Conservation (phyloP, 1,140 invertebrate species). For the Calephelis virginiensis region DNA sequence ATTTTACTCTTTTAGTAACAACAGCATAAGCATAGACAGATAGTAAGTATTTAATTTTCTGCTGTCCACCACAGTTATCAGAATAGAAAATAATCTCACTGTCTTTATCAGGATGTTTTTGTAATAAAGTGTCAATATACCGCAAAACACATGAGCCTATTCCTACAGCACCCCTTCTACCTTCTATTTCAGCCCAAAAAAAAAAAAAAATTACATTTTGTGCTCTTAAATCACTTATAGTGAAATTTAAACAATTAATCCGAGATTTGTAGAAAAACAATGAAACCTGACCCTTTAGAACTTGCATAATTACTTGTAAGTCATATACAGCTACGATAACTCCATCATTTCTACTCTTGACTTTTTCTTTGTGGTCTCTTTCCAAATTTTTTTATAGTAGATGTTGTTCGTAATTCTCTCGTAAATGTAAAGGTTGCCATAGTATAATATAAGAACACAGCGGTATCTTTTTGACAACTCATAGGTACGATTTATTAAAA, state of each 20-base stretch:
- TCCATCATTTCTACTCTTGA: slow-evolving; percentile 36
- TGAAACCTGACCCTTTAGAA: slow-evolving; percentile 27
- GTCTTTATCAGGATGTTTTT: slow-evolving; percentile 11
- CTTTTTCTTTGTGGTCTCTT: slow-evolving; percentile 31
- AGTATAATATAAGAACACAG: no score
- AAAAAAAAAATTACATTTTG: slow-evolving; percentile 40
- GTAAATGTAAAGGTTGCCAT: not conserved
- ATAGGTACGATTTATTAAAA: no score
- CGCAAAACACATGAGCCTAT: not conserved
- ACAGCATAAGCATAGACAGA: slow-evolving; percentile 36
- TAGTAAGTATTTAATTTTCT: slow-evolving; percentile 48
- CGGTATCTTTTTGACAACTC: no score
- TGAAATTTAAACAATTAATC: slow-evolving; percentile 32
- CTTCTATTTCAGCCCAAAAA: slow-evolving; percentile 48
- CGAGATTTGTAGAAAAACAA: slow-evolving; percentile 29
- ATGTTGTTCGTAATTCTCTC: slow-evolving; percentile 24
- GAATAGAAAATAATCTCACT: slow-evolving; percentile 45
- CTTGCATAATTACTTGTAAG: slow-evolving; percentile 37
- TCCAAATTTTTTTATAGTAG: slow-evolving; percentile 35
- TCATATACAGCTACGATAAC: slow-evolving; percentile 47
- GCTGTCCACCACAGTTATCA: slow-evolving; percentile 53
- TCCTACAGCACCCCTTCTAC: slow-evolving; percentile 33
- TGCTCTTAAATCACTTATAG: slow-evolving; percentile 41
- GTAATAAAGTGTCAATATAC: not conserved
- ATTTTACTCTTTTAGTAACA: slow-evolving; percentile 33